Evolutionary conservation across 2,888 invertebrate species (phyloP).

Genomic region (Callosobruchus maculatus): DNA sequence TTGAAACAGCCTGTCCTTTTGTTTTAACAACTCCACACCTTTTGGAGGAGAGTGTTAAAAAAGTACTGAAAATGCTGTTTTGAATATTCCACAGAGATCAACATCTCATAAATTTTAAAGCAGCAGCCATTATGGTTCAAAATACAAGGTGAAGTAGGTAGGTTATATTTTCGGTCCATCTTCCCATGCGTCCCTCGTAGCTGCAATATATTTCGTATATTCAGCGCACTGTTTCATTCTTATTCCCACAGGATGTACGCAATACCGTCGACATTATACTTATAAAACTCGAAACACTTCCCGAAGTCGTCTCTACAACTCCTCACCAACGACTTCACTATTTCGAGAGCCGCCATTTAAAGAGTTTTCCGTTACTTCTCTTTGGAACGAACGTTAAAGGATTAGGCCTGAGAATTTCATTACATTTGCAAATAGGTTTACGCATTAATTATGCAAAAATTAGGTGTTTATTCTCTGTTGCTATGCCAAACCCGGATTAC

Average conservation of each 20-base stretch:
- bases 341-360: background rate
- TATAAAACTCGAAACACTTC: background rate
- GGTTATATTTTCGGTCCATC: too few species aligned
- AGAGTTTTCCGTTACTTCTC: background rate
- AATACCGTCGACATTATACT: background rate
- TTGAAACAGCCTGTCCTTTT: too few species aligned
- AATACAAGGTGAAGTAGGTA: too few species aligned
- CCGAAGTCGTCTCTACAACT: background rate
- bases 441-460: slow-evolving; percentile 31
- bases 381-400: slow-evolving; percentile 20
- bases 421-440: slow-evolving; percentile 27
- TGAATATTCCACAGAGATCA: too few species aligned
- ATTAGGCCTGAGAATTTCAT: slow-evolving; percentile 27
- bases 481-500: slow-evolving; percentile 21
- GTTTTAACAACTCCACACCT: too few species aligned
- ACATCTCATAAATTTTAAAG: too few species aligned
- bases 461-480: slow-evolving; percentile 29
- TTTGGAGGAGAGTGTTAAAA: too few species aligned
- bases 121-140: too few species aligned
- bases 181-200: too few species aligned
- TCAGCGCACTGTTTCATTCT: background rate
- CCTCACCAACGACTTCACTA: background rate
- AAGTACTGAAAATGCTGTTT: too few species aligned
- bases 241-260: background rate
- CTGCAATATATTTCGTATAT: background rate